A percentile compares a stretch with the other conserved stretches of the same genome.
These are phyloP conservation scores for Scolopax bukidnonensis DNA, from an alignment of 2,797 vertebrate genomes.

Conservation along the genomic window DNA sequence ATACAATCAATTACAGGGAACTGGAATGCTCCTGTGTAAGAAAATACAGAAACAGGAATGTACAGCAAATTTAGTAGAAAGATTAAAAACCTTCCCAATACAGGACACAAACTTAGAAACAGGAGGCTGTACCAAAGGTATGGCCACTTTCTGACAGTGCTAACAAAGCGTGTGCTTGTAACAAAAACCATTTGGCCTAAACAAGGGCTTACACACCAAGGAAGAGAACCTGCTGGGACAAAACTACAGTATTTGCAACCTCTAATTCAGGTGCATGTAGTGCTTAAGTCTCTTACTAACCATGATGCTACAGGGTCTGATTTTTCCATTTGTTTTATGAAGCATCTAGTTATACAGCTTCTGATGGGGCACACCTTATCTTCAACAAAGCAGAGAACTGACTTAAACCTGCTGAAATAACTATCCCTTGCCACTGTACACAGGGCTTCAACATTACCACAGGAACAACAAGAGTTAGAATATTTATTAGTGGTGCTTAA, in stretches of 20 bases:
- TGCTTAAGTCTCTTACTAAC: neutral
- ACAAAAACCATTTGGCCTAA: neutral
- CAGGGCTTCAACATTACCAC: neutral
- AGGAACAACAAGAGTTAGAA: neutral
- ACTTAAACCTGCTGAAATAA: neutral
- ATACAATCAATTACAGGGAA: neutral
- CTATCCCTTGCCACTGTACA: neutral
- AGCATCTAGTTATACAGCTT: neutral
- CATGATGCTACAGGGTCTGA: neutral
- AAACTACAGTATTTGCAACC: neutral
- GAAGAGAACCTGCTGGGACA: neutral
- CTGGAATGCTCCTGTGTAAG: neutral
- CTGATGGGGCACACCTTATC: neutral
- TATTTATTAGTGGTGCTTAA: neutral
- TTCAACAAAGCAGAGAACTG: neutral
- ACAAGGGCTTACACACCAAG: neutral
- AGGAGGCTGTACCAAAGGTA: neutral
- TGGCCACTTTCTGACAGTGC: neutral
- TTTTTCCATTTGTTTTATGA: neutral
- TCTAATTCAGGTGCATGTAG: neutral
- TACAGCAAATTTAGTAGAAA: neutral
- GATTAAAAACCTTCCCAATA: neutral
- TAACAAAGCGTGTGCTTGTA: neutral
- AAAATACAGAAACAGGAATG: fast-evolving
- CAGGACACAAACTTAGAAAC: neutral